Evolutionary conservation across 2,797 vertebrate genomes (phyloP), one percentile per base, ranked within the genome.

Genomic region (Mus caroli): DNA sequence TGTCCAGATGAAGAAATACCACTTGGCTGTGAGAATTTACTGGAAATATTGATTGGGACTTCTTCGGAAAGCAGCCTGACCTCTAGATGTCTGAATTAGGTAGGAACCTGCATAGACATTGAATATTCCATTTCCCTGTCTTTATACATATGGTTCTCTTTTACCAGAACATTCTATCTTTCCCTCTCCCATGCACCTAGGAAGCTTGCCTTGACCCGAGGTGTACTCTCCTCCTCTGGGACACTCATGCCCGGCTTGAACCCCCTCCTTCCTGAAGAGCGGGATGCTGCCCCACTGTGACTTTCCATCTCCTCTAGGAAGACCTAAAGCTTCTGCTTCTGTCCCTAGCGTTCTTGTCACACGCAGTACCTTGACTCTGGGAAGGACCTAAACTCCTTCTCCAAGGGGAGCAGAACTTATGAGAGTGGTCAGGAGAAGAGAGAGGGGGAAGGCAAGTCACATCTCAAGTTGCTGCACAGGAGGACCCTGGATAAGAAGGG

Each of bases 161-260:
- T 92, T 67, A 54, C 73, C 37, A 12, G 85, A 90, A 78, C 77
- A 52, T 17, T 93, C 86, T 92, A 83, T 92, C 84, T 60, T 92
- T 88, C 67, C 71, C 26, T 31, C 67, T 80, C 71, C 26, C 79
- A 67, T 20, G 20, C 15, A 6, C 73, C 43, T 85, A 60, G 79
- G 78, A 75, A 79, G 40, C 71, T 83, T 69, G 46, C 28, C 46
- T 78, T 91, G 40, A 90, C 75, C 52, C 50, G 60, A 96, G 87
- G n/a, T 69, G 22, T 26, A 56, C 54, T 92, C 22, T 78, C 67
- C 82, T 82, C n/a, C 58, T 31, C 22, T 64, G 46, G 64, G 31
- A 22, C 4, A 22, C 73, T 77, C 52, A 83, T 19, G n/a, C 31
- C 28, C 13, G n/a, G n/a, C n/a, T 88, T 71, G 64, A 94, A 92